Evolutionary conservation across 2,888 invertebrate species (phyloP).

Genomic region (Lycophotia porphyrea): DNA sequence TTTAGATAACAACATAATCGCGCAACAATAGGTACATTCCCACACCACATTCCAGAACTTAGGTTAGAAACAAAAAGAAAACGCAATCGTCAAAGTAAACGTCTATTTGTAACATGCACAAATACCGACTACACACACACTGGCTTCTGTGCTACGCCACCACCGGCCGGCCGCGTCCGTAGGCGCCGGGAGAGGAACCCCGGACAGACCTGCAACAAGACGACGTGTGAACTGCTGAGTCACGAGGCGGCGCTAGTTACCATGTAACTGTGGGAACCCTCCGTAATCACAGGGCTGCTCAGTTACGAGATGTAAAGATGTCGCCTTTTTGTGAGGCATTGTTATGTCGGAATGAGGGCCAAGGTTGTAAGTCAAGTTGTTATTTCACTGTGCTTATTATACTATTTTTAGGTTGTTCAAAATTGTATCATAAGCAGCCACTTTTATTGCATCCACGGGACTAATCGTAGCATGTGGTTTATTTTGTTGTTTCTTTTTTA

Average conservation of each 20-base stretch:
- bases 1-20: slow-evolving; percentile 34
- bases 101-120: slow-evolving; percentile 53
- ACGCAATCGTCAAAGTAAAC: slow-evolving; percentile 41
- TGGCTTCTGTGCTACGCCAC: neutral
- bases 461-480: neutral
- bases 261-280: slow-evolving; percentile 33
- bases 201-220: slow-evolving; percentile 19
- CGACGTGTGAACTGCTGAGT: slow-evolving; percentile 79
- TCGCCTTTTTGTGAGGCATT: neutral
- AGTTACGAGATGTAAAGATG: slow-evolving; percentile 2
- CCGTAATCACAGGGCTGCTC: slow-evolving; percentile 14
- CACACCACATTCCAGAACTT: slow-evolving; percentile 37
- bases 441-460: neutral
- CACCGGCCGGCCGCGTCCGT: neutral
- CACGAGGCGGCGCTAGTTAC: slow-evolving; percentile 42
- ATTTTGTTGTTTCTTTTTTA: neutral
- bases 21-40: slow-evolving; percentile 14
- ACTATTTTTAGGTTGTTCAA: neutral
- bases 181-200: neutral
- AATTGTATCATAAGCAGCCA: neutral
- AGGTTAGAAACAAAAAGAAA: slow-evolving; percentile 49
- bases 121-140: slow-evolving; percentile 37
- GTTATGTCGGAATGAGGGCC: neutral
- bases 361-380: neutral
- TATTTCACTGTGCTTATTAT: neutral